Evolutionary conservation across 2,113 vertebrate genomes (phyloP).

Genomic region (Willisornis vidua): DNA sequence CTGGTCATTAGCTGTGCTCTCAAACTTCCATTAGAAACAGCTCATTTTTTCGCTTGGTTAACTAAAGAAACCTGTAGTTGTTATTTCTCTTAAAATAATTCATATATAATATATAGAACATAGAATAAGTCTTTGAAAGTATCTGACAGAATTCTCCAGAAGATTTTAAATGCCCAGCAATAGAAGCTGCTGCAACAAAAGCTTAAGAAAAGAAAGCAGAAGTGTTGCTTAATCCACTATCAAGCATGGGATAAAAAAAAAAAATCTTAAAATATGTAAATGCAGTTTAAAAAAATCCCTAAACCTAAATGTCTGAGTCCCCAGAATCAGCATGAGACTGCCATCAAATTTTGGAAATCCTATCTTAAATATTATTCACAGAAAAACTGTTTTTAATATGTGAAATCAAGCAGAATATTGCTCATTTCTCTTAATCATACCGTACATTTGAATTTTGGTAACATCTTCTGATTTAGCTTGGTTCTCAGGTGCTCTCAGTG

Average conservation of each 20-base stretch:
- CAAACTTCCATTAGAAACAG: background rate
- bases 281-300: background rate
- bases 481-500: conserved; percentile 80
- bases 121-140: background rate
- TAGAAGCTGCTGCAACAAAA: background rate
- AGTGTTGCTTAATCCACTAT: background rate
- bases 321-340: background rate
- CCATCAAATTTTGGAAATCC: background rate
- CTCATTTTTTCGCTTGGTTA: background rate
- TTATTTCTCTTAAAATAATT: background rate
- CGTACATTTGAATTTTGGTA: conserved; percentile 42
- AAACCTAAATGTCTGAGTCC: background rate
- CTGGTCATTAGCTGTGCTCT: background rate
- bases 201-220: background rate
- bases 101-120: background rate
- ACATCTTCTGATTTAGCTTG: conserved; percentile 73
- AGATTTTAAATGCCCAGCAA: background rate
- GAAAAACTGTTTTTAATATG: background rate
- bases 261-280: background rate
- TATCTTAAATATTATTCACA: background rate
- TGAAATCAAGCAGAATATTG: conserved; percentile 31
- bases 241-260: background rate
- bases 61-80: background rate
- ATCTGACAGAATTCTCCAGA: background rate
- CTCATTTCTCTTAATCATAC: conserved; percentile 63